phyloP scores from a whole-genome alignment of 2,113 vertebrate species.

The Hyperoodon ampullatus region DNA sequence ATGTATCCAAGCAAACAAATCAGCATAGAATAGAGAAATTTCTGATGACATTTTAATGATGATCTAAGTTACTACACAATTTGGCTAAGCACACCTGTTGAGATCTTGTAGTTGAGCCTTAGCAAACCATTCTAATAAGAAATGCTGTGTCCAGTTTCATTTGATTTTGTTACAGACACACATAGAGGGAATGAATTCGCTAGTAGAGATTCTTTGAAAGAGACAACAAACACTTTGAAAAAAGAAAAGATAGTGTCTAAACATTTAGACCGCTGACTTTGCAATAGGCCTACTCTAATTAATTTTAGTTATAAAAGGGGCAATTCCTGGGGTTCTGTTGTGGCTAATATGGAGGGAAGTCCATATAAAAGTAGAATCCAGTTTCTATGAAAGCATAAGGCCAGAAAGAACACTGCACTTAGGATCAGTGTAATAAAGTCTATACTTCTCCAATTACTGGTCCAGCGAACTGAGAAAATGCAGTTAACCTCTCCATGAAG shows the following conservation, averaged over 20 bases:
- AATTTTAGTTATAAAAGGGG: background rate
- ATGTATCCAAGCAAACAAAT: background rate
- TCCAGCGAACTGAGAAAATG: background rate
- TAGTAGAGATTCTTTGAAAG: background rate
- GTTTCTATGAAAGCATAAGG: background rate
- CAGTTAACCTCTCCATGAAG: background rate
- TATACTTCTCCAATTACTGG: background rate
- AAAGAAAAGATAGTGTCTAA: background rate
- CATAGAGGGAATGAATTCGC: background rate
- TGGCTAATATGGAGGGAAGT: background rate
- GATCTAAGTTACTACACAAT: background rate
- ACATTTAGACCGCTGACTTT: background rate
- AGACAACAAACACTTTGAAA: background rate
- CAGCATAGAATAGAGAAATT: background rate
- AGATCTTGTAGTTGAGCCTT: background rate
- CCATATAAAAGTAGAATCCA: background rate
- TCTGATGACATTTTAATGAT: background rate
- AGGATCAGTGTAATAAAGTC: background rate
- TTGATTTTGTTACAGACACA: background rate
- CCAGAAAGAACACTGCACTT: background rate
- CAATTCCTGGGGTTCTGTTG: background rate
- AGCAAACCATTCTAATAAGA: background rate
- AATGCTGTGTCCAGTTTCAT: background rate
- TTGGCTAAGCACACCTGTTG: background rate
- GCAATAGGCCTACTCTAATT: background rate